Conservation (phyloP, 1,140 invertebrate species). For the Olivierus martensii region DNA sequence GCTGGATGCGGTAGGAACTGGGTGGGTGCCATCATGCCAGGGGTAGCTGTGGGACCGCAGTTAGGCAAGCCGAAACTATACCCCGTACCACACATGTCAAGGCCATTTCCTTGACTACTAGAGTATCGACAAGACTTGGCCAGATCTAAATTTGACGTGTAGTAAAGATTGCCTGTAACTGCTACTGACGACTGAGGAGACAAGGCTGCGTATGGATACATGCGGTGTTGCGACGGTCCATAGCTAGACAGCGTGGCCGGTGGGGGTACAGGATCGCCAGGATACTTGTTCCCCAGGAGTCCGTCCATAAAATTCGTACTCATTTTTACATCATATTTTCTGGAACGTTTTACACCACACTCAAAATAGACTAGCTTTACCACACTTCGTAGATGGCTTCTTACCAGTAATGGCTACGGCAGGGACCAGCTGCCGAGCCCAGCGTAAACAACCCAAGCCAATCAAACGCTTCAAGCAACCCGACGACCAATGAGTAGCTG, state of each 20-base stretch:
- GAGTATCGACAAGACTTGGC: slow-evolving; percentile 20
- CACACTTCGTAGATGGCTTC: neutral
- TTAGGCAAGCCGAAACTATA: slow-evolving; percentile 45
- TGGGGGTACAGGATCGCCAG: slow-evolving; percentile 55
- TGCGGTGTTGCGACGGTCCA: slow-evolving; percentile 28
- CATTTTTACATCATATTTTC: slow-evolving; percentile 43
- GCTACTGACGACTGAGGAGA: slow-evolving; percentile 51
- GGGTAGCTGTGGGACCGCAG: slow-evolving; percentile 41
- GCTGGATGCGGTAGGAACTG: slow-evolving; percentile 69
- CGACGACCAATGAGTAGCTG: slow-evolving; percentile 21
- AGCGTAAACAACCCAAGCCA: slow-evolving; percentile 22
- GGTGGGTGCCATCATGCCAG: slow-evolving; percentile 43
- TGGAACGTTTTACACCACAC: slow-evolving; percentile 15
- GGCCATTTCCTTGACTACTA: slow-evolving; percentile 39
- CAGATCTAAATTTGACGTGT: slow-evolving; percentile 15
- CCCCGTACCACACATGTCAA: slow-evolving; percentile 42
- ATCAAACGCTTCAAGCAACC: slow-evolving; percentile 19
- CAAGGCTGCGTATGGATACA: slow-evolving; percentile 53
- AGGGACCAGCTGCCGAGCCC: slow-evolving; percentile 3
- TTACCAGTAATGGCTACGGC: slow-evolving; percentile 5
- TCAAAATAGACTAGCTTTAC: slow-evolving; percentile 11
- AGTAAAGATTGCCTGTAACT: slow-evolving; percentile 27
- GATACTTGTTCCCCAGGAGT: slow-evolving; percentile 76
- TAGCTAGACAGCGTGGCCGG: slow-evolving; percentile 25
- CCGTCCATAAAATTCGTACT: slow-evolving; percentile 94